Base-by-base conservation (phyloP, 2,888 invertebrate species). In the Platynereis dumerilii region DNA sequence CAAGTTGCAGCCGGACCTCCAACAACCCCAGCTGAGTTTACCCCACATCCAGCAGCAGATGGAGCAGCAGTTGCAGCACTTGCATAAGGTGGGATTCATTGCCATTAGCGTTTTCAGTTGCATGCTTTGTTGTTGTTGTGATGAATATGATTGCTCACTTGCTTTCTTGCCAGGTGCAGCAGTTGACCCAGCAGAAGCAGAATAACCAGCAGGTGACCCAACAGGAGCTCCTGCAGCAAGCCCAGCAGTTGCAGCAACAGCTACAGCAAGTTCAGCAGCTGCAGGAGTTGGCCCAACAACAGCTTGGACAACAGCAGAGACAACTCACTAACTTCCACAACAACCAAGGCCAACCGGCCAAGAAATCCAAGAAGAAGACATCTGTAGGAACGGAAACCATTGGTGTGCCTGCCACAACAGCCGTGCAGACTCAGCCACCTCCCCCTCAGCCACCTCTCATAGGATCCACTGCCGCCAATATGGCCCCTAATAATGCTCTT, bases 1-100 rank as follows among this genome's bases (percentile, higher is more conserved):
- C 3, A 55, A 27, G 24, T 24, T 55, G 48, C 48, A 48, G 22
- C 48, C 5, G 27, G 64, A 59, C 28, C 53, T 60, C 7, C 68
- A 66, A 45, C 34, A 34, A 12, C 34, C 34, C 34, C 68, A 58
- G 28, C 27, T 58, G 64, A 66, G 62, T 22, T 63, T 67, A 42
- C 66, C 71, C 66, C 75, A 70, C 59, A 64, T 67, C 26, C 72
- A 74, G 66, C 74, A 74, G 65, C 74, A 72, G 65, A 66, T 68
- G 52, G 64, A 65, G 45, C 69, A 68, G 58, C 66, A 69, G 57
- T 61, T 64, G 48, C 63, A 63, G 27, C 56, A 29, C 12, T 34
- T 34, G 22, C 22, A 52, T 15, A 52, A 52, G 52, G 52, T 24
- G 22, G 52, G 52, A 52, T 26, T 52, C 15, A 26, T 52, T 44